Evolutionary conservation across 2,797 vertebrate species (phyloP), one percentile per base, ranked within the genome.

Genomic region (Sebastes taczanowskii): DNA sequence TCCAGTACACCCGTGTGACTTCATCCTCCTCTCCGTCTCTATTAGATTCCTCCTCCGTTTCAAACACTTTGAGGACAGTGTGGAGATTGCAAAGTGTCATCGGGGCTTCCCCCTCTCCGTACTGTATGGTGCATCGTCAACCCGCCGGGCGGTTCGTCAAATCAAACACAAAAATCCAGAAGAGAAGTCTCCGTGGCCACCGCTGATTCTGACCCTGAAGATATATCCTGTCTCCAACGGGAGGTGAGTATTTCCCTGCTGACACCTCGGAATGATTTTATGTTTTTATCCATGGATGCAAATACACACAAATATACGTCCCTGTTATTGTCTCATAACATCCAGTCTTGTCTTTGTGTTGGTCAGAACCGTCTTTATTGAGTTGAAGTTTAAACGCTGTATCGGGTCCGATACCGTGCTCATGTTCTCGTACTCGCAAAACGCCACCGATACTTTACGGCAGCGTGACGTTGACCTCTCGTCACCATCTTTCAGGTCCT

Each of bases 11-110:
- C 60, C 67, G 14, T 49, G 70, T 42, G 73, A 61, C 53, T 67
- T 30, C 4, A 22, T 35, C 55, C n/a, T 8, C 18, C 64, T 30
- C 61, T 76, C 23, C 20, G n/a, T 56, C 68, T 80, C 16, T 29
- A 68, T 74, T 83, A 62, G 55, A 67, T 59, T 74, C 22, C 18
- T 70, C 9, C 29, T 53, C 34, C 14, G 11, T 78, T 49, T 63
- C 10, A 61, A 68, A 56, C 25, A 27, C 52, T n/a, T 27, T 7
- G 46, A 55, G 11, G 27, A 63, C 20, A 20, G 10, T 3, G 10
- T 11, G 58, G 34, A 64, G 56, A 74, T 16, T 42, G 49, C 13
- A 16, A 5, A n/a, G 34, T 60, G 38, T 72, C 35, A 23, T 5
- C 30, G 11, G 25, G 10, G 20, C 25, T 14, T 22, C 22, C 62